Conservation (phyloP, 2,888 invertebrate species). For the Amorpha juglandis region DNA sequence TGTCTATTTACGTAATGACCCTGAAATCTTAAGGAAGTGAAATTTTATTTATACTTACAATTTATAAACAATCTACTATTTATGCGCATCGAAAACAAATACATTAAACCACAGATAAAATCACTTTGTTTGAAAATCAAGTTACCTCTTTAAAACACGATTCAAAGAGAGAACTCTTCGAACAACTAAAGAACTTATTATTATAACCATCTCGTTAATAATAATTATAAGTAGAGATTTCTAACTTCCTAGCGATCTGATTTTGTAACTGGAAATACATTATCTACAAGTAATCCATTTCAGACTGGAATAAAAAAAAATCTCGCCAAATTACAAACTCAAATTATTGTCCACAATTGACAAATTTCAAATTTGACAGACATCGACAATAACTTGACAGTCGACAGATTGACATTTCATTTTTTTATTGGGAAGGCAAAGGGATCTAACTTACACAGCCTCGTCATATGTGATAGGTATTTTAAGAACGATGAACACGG, state of each 20-base stretch:
- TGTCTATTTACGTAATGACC: constrained; percentile 80
- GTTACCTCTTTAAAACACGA: constrained; percentile 52
- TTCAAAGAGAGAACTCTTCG: constrained; percentile 47
- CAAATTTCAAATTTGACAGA: too few species aligned
- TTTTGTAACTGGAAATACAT: constrained; percentile 5
- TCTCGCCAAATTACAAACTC: not conserved
- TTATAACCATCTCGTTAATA: constrained; percentile 53
- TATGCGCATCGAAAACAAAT: not conserved
- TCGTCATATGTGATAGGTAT: too few species aligned
- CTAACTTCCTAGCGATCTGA: not conserved
- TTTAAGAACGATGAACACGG: too few species aligned
- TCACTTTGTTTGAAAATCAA: not conserved
- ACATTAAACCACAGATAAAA: not conserved
- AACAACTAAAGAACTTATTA: constrained; percentile 47
- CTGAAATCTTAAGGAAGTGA: constrained; percentile 72
- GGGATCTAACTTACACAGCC: too few species aligned
- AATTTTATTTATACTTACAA: not conserved
- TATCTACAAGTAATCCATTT: constrained; percentile 20
- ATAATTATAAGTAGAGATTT: constrained; percentile 1
- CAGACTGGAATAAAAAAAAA: not conserved
- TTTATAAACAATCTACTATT: not conserved
- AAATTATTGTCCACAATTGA: not conserved
- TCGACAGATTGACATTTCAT: not conserved
- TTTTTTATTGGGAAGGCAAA: too few species aligned
- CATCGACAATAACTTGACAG: too few species aligned